Base-by-base conservation (phyloP, 1,140 invertebrate species). In the Metopolophium dirhodum region DNA sequence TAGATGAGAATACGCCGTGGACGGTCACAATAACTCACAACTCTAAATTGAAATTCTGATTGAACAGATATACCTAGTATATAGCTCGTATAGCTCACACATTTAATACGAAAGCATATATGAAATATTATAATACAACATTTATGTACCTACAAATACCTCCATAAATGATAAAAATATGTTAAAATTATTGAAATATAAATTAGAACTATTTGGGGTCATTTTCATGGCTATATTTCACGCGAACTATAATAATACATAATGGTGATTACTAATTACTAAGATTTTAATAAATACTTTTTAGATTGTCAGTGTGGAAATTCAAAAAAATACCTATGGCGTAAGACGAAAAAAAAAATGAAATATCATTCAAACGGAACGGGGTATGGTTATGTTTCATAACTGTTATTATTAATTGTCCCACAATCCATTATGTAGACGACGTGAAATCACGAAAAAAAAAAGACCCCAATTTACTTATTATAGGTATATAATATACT, bases 361-460 rank as follows among this genome's bases (percentile, higher is more conserved):
- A 37, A 83, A 83, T 83, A 83, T 83, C 77, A 83, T 83, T 83
- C 61, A 77, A 77, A 77, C 20, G 37, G 37, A 85, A 85, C 83
- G 83, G 41, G 83, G 41, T 85, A 41, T 26, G 9, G 22, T 85
- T n/a, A 18, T 0, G 85, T 87, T 87, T 47, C 85, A 47, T 87
- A 87, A 87, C 30, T 77, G n/a, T 87, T 47, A 87, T 87, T 87
- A 47, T 87, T 87, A 87, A 87, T 87, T 87, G 45, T 87, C 26
- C 26, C n/a, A 47, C 18, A 47, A 45, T n/a, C 30, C 45, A 35
- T 87, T 87, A 87, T 47, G 20, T 87, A n/a, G 30, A 49, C 22
- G 85, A 47, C 30, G 14, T 30, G 26, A 87, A n/a, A 47, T n/a
- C 49, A 86, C 83, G 37, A 45, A 86, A 85, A 45, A 86, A 85